Conservation (phyloP, 1,140 invertebrate genomes). For the Ctenoplectra terminalis region DNA sequence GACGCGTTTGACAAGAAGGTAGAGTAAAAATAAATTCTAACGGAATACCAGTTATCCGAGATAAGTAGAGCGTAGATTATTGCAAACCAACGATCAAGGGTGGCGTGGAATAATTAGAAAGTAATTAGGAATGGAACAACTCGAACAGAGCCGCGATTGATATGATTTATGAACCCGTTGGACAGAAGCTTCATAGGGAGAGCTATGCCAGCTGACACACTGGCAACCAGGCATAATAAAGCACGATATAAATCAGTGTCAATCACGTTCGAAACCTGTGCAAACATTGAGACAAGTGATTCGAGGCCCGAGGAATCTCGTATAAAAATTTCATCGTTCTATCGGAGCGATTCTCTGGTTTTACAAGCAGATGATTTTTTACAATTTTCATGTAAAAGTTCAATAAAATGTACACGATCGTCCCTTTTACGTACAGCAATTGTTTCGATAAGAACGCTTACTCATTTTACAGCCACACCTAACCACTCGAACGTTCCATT, state of each 20-base stretch:
- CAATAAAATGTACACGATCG: too few relatives aligned
- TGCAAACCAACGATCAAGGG: conserved; percentile 1
- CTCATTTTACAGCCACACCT: background rate
- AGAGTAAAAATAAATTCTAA: background rate
- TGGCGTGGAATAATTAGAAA: conserved; percentile 25
- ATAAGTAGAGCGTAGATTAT: conserved; percentile 23
- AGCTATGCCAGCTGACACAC: too few relatives aligned
- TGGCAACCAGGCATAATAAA: background rate
- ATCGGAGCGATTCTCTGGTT: too few relatives aligned
- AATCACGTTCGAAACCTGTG: background rate
- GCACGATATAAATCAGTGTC: conserved; percentile 1
- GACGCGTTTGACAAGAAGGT: background rate
- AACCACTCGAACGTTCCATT: too few relatives aligned
- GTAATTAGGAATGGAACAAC: conserved; percentile 1
- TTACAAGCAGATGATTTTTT: background rate
- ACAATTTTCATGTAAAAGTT: background rate
- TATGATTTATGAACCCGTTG: conserved; percentile 17
- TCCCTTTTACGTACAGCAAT: too few relatives aligned
- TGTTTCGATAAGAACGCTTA: too few relatives aligned
- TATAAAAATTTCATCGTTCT: background rate
- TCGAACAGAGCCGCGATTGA: background rate
- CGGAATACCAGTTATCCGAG: background rate
- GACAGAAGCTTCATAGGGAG: background rate
- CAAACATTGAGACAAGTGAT: background rate
- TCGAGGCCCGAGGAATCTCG: too few relatives aligned